These are phyloP conservation scores for Psilanteris sp. DNA, from an alignment of 1,140 invertebrate genomes.

Conservation along the genomic window DNA sequence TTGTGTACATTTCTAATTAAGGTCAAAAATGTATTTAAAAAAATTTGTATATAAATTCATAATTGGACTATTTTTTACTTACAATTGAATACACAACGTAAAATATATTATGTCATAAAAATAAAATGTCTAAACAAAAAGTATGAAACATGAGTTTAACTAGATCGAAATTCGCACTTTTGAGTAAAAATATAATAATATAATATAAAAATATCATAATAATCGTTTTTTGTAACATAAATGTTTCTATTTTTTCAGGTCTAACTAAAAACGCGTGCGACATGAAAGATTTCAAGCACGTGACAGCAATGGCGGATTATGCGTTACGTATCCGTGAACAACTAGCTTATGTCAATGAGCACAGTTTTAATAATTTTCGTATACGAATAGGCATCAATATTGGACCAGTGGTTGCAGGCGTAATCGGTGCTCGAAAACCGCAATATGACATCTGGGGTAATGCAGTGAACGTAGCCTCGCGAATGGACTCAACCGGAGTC, in stretches of 20 bases:
- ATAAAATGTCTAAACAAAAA: too few species aligned
- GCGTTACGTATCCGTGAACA: constrained; percentile 92
- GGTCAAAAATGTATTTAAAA: too few species aligned
- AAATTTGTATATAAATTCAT: too few species aligned
- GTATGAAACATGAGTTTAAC: too few species aligned
- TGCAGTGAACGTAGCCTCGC: constrained; percentile 94
- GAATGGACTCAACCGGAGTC: constrained; percentile 93
- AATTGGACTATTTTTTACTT: too few species aligned
- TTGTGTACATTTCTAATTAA: too few species aligned
- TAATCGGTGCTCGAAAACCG: constrained; percentile 95
- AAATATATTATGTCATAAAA: too few species aligned
- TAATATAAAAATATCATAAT: too few species aligned
- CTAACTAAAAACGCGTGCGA: constrained; percentile 89
- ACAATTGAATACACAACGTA: too few species aligned
- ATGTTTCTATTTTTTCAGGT: constrained; percentile 82
- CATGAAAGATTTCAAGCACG: constrained; percentile 87
- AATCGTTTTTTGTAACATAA: too few species aligned
- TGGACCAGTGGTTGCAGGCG: constrained; percentile 96
- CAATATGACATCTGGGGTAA: constrained; percentile 97
- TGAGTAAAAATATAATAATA: too few species aligned
- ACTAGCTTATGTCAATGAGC: constrained; percentile 94
- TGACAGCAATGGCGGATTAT: constrained; percentile 95
- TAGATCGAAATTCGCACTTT: too few species aligned
- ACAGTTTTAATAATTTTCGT: constrained; percentile 98
- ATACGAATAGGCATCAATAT: constrained; percentile 97